Evolutionary conservation across 2,113 vertebrate genomes (phyloP).

Genomic region (Cnemophilus loriae): DNA sequence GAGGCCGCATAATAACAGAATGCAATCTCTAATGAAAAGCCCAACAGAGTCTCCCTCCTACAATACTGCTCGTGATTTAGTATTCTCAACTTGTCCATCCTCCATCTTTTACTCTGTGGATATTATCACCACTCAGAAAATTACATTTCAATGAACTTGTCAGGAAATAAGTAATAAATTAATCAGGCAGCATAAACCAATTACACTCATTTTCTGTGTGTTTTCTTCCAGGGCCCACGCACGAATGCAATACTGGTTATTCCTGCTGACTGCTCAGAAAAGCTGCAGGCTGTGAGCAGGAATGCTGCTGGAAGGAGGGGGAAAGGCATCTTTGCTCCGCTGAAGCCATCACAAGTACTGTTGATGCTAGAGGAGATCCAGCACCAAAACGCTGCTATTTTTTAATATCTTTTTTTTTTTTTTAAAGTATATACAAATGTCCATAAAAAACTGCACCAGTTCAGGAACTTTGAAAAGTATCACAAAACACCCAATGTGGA

Average conservation of each 20-base stretch:
- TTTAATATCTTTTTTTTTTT: background rate
- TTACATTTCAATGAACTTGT: slow-evolving; percentile 67
- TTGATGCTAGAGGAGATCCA: background rate
- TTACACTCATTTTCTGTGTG: slow-evolving; percentile 40
- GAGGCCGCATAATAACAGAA: slow-evolving; percentile 33
- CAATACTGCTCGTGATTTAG: background rate
- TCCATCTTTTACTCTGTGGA: slow-evolving; percentile 45
- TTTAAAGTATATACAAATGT: background rate
- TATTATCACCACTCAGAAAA: slow-evolving; percentile 64
- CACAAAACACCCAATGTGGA: background rate
- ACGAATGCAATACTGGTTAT: background rate
- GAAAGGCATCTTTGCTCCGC: background rate
- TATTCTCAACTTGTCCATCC: slow-evolving; percentile 43
- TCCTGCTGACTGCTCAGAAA: background rate
- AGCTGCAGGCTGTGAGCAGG: background rate
- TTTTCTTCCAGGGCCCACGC: slow-evolving; percentile 1
- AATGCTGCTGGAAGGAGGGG: background rate
- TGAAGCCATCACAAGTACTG: background rate
- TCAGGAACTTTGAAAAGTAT: background rate
- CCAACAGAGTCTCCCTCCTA: background rate
- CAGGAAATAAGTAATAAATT: slow-evolving; percentile 63
- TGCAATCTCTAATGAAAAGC: slow-evolving; percentile 46
- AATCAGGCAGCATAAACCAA: slow-evolving; percentile 56
- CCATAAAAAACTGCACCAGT: background rate
- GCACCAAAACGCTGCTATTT: background rate